phyloP scores from a whole-genome alignment of 2,113 vertebrate species.

The Himantopus leucocephalus region DNA sequence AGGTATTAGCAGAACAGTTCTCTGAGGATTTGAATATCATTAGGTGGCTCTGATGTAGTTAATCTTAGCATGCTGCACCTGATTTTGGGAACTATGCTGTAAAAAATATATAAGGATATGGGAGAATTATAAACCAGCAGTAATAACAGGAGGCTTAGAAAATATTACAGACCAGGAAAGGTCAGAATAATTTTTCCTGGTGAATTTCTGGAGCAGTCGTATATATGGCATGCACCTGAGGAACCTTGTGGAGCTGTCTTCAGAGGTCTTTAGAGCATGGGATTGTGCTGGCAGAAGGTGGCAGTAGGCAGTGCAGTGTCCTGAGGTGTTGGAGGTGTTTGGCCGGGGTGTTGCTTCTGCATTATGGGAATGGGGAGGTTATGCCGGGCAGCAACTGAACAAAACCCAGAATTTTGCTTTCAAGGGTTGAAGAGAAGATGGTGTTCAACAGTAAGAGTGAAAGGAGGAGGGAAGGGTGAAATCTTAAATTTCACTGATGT shows the following conservation, averaged over 20 bases:
- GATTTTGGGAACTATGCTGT: not conserved
- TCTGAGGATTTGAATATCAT: not conserved
- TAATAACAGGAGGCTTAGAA: not conserved
- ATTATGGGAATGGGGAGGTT: not conserved
- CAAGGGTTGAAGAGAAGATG: not conserved
- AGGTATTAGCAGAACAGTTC: not conserved
- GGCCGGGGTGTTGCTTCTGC: not conserved
- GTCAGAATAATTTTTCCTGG: not conserved
- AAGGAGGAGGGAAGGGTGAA: not conserved
- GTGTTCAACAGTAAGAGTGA: fast-evolving
- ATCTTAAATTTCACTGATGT: not conserved
- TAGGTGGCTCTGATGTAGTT: not conserved
- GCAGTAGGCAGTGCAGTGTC: fast-evolving
- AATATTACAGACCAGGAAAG: not conserved
- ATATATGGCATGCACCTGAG: fast-evolving
- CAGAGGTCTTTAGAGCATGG: fast-evolving
- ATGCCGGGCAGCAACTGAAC: fast-evolving
- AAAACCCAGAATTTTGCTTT: fast-evolving
- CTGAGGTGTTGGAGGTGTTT: not conserved
- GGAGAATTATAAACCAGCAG: not conserved
- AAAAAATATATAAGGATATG: no score
- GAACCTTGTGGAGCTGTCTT: not conserved
- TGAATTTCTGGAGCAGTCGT: not conserved
- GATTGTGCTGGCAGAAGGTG: not conserved
- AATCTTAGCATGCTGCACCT: not conserved